A percentile compares a stretch with the other conserved stretches of the same genome.
phyloP scores from a whole-genome alignment of 2,797 vertebrate genomes.

The Gallinago nigripennis region DNA sequence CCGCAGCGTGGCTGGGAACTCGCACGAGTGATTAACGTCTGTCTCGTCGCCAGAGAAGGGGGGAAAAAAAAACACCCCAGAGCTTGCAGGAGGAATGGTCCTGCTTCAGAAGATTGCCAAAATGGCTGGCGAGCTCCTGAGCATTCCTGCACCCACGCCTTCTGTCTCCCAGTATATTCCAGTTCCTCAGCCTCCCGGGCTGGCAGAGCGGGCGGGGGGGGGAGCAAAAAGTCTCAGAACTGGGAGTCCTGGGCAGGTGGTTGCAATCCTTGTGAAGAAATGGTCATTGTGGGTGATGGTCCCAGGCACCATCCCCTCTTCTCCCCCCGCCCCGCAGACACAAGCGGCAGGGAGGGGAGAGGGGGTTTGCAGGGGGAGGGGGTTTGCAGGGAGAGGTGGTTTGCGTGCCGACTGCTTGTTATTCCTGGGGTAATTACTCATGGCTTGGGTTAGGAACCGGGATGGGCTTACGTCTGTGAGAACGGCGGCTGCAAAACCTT shows the following conservation, averaged over 20 bases:
- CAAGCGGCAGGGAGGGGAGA: background rate
- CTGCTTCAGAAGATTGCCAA: background rate
- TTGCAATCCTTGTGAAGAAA: background rate
- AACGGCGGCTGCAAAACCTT: background rate
- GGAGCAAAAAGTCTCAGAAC: background rate
- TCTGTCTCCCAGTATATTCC: background rate
- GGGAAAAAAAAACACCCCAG: accelerated
- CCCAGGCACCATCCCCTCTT: accelerated
- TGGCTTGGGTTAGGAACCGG: conserved; percentile 32
- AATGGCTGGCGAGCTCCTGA: background rate
- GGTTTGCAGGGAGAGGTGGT: background rate
- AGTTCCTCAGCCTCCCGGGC: background rate
- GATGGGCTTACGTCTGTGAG: conserved; percentile 36
- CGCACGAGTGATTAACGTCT: background rate
- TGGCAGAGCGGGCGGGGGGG: background rate
- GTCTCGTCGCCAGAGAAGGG: background rate
- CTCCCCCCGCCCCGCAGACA: background rate
- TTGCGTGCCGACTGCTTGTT: background rate
- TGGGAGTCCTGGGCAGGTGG: background rate
- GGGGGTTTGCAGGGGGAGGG: background rate
- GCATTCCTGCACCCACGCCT: background rate
- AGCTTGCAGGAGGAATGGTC: background rate
- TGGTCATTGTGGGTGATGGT: background rate
- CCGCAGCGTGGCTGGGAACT: background rate
- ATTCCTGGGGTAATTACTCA: conserved; percentile 30